A percentile compares a stretch with the other conserved stretches of the same genome.
phyloP scores from a whole-genome alignment of 2,113 vertebrate genomes.

The Dipodomys stephensi region DNA sequence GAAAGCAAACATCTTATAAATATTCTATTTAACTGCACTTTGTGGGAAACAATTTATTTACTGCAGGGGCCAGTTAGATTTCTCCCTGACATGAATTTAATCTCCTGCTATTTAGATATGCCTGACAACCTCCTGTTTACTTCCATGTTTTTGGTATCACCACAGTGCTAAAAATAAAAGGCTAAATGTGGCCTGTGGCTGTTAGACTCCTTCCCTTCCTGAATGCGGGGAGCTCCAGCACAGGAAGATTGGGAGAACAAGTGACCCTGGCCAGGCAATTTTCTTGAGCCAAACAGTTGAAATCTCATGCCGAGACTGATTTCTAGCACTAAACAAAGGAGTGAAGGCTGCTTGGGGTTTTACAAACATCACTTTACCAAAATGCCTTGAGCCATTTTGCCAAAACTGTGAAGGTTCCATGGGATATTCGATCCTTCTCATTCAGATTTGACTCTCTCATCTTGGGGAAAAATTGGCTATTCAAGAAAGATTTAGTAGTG shows the following conservation, averaged over 20 bases:
- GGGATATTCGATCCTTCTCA: constrained; percentile 27
- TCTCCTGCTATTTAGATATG: constrained; percentile 84
- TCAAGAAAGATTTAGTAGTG: constrained; percentile 33
- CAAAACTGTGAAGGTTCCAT: constrained; percentile 40
- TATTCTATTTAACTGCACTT: constrained; percentile 76
- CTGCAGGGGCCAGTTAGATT: constrained; percentile 62
- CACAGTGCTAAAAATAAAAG: constrained; percentile 88
- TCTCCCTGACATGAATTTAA: constrained; percentile 82
- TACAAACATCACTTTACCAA: constrained; percentile 45
- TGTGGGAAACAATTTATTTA: constrained; percentile 79
- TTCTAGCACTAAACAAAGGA: constrained; percentile 76
- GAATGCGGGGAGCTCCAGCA: constrained; percentile 73
- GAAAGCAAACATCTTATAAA: constrained; percentile 82
- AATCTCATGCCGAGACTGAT: constrained; percentile 51
- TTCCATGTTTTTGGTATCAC: constrained; percentile 87
- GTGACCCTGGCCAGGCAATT: constrained; percentile 72
- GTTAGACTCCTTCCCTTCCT: constrained; percentile 84
- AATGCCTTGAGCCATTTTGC: constrained; percentile 61
- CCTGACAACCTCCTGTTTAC: constrained; percentile 88
- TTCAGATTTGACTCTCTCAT: constrained; percentile 54
- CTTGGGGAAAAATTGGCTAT: constrained; percentile 17
- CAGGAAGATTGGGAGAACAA: constrained; percentile 69
- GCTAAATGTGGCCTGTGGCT: constrained; percentile 85
- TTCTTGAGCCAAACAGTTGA: constrained; percentile 69
- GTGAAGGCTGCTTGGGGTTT: constrained; percentile 47